Evolutionary conservation across 2,797 vertebrate genomes (phyloP).

Genomic region (Siniperca scherzeri): DNA sequence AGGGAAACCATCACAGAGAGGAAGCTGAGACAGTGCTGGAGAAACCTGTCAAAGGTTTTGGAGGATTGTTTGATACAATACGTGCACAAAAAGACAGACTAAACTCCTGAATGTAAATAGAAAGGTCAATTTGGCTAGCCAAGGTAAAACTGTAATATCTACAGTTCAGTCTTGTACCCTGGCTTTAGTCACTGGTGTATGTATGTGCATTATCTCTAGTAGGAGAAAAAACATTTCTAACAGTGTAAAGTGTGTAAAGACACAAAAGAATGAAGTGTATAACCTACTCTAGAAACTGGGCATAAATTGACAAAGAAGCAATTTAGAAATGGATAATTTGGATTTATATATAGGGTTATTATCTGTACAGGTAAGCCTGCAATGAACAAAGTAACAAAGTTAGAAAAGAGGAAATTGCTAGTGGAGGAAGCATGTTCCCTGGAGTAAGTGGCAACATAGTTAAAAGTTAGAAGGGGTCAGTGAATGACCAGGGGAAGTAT

Average conservation of each 20-base stretch:
- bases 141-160: background rate
- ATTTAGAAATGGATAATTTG: conserved; percentile 18
- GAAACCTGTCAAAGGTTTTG: conserved; percentile 7
- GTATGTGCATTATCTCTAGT: background rate
- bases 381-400: conserved; percentile 11
- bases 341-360: conserved; percentile 1
- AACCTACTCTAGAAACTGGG: background rate
- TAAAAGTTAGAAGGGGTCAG: conserved; percentile 27
- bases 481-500: conserved; percentile 2
- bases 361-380: background rate
- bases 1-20: conserved; percentile 17
- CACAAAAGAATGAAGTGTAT: background rate
- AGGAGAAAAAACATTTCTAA: background rate
- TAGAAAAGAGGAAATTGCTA: conserved; percentile 33
- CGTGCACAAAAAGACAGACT: background rate
- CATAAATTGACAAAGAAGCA: background rate
- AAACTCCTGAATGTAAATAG: background rate
- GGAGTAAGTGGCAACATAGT: conserved; percentile 19
- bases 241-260: background rate
- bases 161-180: background rate
- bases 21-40: background rate
- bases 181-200: background rate
- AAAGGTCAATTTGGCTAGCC: background rate
- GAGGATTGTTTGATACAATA: background rate
- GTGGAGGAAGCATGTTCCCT: conserved; percentile 14